Base-by-base conservation (phyloP, 1,140 invertebrate genomes). In the Akabosia matsudoensis region DNA sequence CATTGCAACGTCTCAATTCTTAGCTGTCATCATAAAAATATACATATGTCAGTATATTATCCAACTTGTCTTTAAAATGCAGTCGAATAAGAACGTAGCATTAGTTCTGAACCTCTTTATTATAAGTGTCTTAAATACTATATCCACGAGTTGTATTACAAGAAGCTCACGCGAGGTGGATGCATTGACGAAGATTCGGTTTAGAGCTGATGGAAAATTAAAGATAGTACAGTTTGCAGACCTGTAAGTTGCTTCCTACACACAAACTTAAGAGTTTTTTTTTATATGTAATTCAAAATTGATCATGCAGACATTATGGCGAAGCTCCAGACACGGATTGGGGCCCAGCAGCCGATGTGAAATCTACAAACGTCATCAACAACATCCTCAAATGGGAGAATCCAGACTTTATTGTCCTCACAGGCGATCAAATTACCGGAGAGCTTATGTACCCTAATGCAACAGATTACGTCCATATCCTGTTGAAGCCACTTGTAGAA, bases 391-490 rank as follows among this genome's bases (percentile, higher is more conserved):
- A 22, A 2, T 72, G 70, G 70, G 77, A 78, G 28, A 33, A 30
- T 34, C 78, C 78, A 7, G 74, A 79, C 22, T 71, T 79, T 51
- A 52, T 73, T 1, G 37, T 79, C 2, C 76, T 79, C 61, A 76
- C 78, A 1, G 78, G 78, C n/a, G 78, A 79, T 30, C 78, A 79
- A 74, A 3, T 79, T 1, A 74, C 74, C 0, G 78, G 56, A 24
- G 78, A 79, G 54, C n/a, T 37, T 24, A 79, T 79, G 78, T 79
- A 70, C 73, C 54, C 74, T 0, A 79, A 79, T 76, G 78, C 34
- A 0, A 64, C 78, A 70, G 70, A 67, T 0, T 79, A 79, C 26
- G 37, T 79, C 37, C 37, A 70, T 18, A 73, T 76, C 28, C 22
- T 79, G 2, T 22, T 76, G 1, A 26, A 28, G 56, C 74, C 78